Percentiles rank a stretch among this genome's conserved stretches.
These are phyloP conservation scores for Reinhardtius hippoglossoides DNA, from an alignment of 2,113 vertebrate species.

Conservation along the genomic window DNA sequence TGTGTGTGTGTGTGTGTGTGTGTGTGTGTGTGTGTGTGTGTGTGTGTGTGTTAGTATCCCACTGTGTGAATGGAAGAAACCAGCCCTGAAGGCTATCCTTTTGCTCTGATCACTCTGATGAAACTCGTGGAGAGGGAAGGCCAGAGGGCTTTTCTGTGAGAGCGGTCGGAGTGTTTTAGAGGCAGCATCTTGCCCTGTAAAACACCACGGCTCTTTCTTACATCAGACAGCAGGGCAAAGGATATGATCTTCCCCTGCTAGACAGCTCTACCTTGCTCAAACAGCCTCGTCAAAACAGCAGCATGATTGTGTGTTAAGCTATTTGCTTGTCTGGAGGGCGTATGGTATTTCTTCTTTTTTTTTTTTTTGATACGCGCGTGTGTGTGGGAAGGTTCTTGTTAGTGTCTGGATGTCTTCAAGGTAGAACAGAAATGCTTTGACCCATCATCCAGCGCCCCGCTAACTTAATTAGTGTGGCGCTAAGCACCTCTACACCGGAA, in stretches of 20 bases:
- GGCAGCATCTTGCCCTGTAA: constrained; percentile 62
- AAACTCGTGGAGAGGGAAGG: constrained; percentile 76
- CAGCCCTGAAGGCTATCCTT: constrained; percentile 76
- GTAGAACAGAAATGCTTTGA: constrained; percentile 67
- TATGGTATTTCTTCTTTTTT: constrained; percentile 15
- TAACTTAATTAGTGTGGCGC: constrained; percentile 79
- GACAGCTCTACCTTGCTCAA: constrained; percentile 68
- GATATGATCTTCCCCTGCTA: constrained; percentile 60
- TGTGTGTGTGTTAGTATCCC: constrained; percentile 43
- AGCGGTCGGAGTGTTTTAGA: constrained; percentile 68
- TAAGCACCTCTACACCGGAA: constrained; percentile 81
- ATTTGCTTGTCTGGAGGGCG: constrained; percentile 72
- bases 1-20: constrained; percentile 60
- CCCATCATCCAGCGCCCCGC: constrained; percentile 60
- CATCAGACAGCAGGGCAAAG: constrained; percentile 75
- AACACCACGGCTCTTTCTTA: constrained; percentile 62
- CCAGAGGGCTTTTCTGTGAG: constrained; percentile 77
- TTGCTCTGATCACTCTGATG: constrained; percentile 78
- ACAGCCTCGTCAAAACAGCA: constrained; percentile 67
- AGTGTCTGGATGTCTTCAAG: constrained; percentile 72
- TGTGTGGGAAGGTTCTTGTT: constrained; percentile 30
- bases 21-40: constrained; percentile 46
- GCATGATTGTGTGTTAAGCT: constrained; percentile 66
- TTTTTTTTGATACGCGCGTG: not conserved
- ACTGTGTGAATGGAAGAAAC: constrained; percentile 67